Conservation (phyloP, 1,140 invertebrate genomes). For the Hycleus cichorii region DNA sequence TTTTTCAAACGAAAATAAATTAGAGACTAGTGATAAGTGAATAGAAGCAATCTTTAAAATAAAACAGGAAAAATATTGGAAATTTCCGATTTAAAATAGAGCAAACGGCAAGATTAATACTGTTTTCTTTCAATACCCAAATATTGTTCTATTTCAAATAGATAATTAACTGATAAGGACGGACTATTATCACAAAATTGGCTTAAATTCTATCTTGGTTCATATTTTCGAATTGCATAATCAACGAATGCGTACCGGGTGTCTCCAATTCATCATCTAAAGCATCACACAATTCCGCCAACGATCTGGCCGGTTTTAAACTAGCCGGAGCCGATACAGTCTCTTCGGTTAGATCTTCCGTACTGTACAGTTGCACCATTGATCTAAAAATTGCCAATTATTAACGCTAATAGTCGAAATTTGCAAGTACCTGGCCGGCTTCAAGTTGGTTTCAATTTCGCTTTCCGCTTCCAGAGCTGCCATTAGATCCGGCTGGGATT, state of each 20-base stretch:
- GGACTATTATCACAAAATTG: slow-evolving; percentile 3
- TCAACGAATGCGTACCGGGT: slow-evolving; percentile 29
- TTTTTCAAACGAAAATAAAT: no score
- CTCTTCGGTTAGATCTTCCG: slow-evolving; percentile 25
- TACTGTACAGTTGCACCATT: slow-evolving; percentile 29
- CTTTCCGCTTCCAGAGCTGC: slow-evolving; percentile 22
- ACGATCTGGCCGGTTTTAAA: slow-evolving; percentile 33
- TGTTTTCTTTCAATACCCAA: no score
- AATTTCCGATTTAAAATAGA: no score
- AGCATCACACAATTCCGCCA: slow-evolving; percentile 37
- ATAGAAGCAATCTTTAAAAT: no score
- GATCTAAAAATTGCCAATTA: slow-evolving; percentile 19
- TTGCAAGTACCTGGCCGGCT: slow-evolving; percentile 11
- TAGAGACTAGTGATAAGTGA: no score
- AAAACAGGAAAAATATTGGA: no score
- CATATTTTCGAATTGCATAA: slow-evolving; percentile 26
- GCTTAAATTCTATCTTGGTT: neutral
- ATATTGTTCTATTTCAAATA: neutral
- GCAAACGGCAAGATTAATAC: no score
- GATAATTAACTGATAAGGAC: slow-evolving; percentile 3
- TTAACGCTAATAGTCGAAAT: no score
- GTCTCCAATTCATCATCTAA: slow-evolving; percentile 33
- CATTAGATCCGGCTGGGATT: slow-evolving; percentile 35
- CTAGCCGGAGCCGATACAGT: slow-evolving; percentile 23
- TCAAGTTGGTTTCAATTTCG: slow-evolving; percentile 18